Percentiles rank a stretch among this genome's conserved stretches.
phyloP scores from a whole-genome alignment of 2,113 vertebrate genomes.

The Pteronura brasiliensis region DNA sequence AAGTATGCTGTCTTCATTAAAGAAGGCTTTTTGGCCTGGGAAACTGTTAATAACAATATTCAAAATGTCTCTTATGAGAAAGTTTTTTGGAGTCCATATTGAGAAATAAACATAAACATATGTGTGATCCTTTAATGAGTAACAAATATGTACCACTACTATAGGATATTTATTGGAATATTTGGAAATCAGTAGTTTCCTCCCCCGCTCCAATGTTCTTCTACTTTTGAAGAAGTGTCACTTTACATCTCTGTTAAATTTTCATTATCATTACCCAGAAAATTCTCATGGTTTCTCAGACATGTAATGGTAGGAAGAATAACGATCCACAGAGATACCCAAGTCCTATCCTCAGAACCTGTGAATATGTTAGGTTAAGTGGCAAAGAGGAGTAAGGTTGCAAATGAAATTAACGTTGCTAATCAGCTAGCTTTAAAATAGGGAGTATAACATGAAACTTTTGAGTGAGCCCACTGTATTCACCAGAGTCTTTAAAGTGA shows the following conservation, averaged over 20 bases:
- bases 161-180: background rate
- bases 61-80: background rate
- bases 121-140: background rate
- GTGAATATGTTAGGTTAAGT: background rate
- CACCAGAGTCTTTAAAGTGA: background rate
- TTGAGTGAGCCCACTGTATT: background rate
- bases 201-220: background rate
- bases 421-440: background rate
- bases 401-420: background rate
- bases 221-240: background rate
- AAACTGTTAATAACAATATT: background rate
- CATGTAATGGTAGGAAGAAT: background rate
- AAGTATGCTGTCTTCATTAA: background rate
- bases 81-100: background rate
- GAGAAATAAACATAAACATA: background rate
- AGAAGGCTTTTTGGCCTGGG: background rate
- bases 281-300: background rate
- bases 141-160: background rate
- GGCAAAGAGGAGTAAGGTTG: background rate
- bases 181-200: background rate
- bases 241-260: background rate
- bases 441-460: background rate
- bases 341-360: background rate
- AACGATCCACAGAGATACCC: background rate
- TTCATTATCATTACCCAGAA: background rate